Evolutionary conservation across 2,888 invertebrate species (phyloP).

Genomic region (Zygogramma bicolorata): DNA sequence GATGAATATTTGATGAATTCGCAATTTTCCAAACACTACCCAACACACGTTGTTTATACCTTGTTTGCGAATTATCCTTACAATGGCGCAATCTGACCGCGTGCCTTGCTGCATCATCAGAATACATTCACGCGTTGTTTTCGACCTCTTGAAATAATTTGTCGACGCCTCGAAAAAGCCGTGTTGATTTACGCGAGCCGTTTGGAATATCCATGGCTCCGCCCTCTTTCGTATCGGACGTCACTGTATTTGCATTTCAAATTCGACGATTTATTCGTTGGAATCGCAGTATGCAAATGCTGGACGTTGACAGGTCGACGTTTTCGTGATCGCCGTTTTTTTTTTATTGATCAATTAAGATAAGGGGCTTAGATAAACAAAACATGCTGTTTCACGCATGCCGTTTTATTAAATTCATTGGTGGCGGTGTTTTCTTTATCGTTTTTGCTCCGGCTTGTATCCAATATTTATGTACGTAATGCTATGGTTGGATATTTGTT

Average conservation of each 20-base stretch:
- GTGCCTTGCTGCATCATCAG: not conserved
- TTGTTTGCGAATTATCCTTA: no score
- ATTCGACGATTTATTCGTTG: slow-evolving; percentile 12
- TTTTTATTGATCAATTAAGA: slow-evolving; percentile 1
- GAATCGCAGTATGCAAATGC: slow-evolving; percentile 11
- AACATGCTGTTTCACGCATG: not conserved
- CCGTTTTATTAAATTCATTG: not conserved
- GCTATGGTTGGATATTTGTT: no score
- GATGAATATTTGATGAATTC: no score
- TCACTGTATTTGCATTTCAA: slow-evolving; percentile 18
- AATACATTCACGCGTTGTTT: not conserved
- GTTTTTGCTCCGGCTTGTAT: no score
- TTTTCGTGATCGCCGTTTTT: not conserved
- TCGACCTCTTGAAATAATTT: not conserved
- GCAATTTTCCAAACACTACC: no score
- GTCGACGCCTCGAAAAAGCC: not conserved
- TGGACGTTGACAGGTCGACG: not conserved
- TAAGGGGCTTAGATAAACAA: not conserved
- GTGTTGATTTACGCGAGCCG: not conserved
- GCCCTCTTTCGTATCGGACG: not conserved
- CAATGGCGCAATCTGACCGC: no score
- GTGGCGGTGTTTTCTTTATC: no score
- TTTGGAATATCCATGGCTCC: not conserved
- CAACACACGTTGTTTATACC: no score
- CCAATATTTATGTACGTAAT: no score